These are phyloP conservation scores for Cyclina sinensis DNA, from an alignment of 1,140 invertebrate species.

Conservation along the genomic window DNA sequence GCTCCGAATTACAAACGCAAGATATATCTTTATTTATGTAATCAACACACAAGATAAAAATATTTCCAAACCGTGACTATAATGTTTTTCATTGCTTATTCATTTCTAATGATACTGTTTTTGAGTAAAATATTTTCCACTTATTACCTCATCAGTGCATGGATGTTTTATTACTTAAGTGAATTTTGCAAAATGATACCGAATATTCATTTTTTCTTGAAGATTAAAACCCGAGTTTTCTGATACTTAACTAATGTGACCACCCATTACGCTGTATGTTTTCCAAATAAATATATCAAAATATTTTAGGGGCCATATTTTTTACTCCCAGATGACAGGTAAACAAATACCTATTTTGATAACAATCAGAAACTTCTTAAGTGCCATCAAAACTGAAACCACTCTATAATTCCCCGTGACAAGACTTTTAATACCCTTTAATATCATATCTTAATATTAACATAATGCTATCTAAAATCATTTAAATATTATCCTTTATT, in stretches of 20 bases:
- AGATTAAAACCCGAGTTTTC: background rate
- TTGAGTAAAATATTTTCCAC: too few species aligned
- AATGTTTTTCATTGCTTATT: too few species aligned
- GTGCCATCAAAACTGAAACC: slow-evolving; percentile 42
- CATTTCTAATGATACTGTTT: too few species aligned
- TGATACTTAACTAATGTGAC: slow-evolving; percentile 1
- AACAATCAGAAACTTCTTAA: slow-evolving; percentile 42
- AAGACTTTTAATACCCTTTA: slow-evolving; percentile 21
- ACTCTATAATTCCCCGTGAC: slow-evolving; percentile 9
- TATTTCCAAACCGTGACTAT: too few species aligned
- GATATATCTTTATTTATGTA: too few species aligned
- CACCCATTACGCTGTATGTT: slow-evolving; percentile 24
- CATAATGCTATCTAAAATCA: slow-evolving; percentile 25
- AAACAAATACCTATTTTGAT: slow-evolving; percentile 34
- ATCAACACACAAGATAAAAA: too few species aligned
- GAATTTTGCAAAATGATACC: background rate
- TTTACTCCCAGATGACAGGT: background rate
- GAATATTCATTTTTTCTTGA: background rate
- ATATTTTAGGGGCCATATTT: background rate
- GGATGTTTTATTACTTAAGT: background rate
- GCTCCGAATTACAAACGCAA: too few species aligned
- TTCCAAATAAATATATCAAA: slow-evolving; percentile 27
- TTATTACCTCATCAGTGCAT: too few species aligned
- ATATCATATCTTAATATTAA: slow-evolving; percentile 62
- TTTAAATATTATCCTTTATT: slow-evolving; percentile 38